phyloP scores from a whole-genome alignment of 2,797 vertebrate species.

The Lerista edwardsae region DNA sequence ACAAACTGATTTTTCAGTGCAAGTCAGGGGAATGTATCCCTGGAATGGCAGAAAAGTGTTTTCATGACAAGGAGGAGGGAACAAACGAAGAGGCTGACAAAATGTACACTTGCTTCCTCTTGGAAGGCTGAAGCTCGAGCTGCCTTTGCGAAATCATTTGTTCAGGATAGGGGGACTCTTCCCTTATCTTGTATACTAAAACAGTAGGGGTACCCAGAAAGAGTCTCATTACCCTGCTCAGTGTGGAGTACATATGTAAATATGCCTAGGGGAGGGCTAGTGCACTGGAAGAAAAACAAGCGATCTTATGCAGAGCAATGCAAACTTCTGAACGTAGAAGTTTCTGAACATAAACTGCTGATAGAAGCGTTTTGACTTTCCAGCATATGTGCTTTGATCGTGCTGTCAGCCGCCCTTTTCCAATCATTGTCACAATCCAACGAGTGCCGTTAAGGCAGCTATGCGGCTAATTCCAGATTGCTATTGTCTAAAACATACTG shows the following conservation, averaged over 20 bases:
- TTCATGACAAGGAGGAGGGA: background rate
- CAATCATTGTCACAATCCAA: conserved; percentile 7
- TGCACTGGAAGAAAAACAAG: conserved; percentile 25
- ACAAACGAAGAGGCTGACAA: background rate
- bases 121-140: conserved; percentile 5
- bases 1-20: conserved; percentile 7
- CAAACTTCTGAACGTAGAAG: conserved; percentile 53
- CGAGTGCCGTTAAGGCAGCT: conserved; percentile 21
- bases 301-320: conserved; percentile 33
- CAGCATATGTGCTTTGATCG: conserved; percentile 46
- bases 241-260: conserved; percentile 56
- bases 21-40: background rate
- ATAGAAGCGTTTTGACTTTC: conserved; percentile 48
- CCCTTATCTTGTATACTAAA: conserved; percentile 29
- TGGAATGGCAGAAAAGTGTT: background rate
- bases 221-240: conserved; percentile 61
- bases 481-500: conserved; percentile 39
- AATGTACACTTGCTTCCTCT: conserved; percentile 12
- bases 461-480: conserved; percentile 36
- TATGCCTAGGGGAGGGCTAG: conserved; percentile 44
- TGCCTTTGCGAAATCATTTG: background rate
- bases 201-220: conserved; percentile 54
- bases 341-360: too few relatives aligned
- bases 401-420: conserved; percentile 34
- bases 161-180: conserved; percentile 27